Percentiles rank a stretch among this genome's conserved stretches.
phyloP scores from a whole-genome alignment of 2,888 invertebrate genomes.

The Strigamia maritima region DNA sequence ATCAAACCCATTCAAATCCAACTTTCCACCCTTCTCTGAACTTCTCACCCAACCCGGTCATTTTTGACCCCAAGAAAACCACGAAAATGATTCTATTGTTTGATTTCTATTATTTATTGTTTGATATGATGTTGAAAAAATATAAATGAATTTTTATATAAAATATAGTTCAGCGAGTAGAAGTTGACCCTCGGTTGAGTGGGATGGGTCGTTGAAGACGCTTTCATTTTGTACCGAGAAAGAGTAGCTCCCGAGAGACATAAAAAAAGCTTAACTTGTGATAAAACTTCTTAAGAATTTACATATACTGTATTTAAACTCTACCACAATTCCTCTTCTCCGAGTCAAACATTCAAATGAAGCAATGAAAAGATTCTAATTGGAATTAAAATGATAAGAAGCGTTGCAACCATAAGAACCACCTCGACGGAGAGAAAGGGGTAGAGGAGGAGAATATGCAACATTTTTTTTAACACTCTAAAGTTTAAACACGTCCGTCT shows the following conservation, averaged over 20 bases:
- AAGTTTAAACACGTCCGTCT: neutral
- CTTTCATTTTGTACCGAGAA: too few relatives aligned
- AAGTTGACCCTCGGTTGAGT: too few relatives aligned
- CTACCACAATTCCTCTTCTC: neutral
- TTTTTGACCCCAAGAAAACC: too few relatives aligned
- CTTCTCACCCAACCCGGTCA: too few relatives aligned
- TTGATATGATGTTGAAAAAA: too few relatives aligned
- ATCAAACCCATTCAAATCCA: too few relatives aligned
- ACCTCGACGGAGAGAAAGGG: neutral
- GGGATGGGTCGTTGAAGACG: too few relatives aligned
- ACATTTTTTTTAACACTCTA: neutral
- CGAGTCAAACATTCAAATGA: slow-evolving; percentile 9
- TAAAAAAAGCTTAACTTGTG: neutral
- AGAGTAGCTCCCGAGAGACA: neutral
- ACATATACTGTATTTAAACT: neutral
- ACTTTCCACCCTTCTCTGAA: too few relatives aligned
- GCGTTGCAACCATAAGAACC: neutral
- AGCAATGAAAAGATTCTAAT: neutral
- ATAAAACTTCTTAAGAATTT: neutral
- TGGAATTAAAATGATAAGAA: slow-evolving; percentile 17
- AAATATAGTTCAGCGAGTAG: too few relatives aligned
- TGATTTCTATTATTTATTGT: neutral
- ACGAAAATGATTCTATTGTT: neutral
- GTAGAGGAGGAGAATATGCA: too few relatives aligned
- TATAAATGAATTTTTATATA: too few relatives aligned